Conservation (phyloP, 1,140 invertebrate genomes). For the Drosophila neocordata region DNA sequence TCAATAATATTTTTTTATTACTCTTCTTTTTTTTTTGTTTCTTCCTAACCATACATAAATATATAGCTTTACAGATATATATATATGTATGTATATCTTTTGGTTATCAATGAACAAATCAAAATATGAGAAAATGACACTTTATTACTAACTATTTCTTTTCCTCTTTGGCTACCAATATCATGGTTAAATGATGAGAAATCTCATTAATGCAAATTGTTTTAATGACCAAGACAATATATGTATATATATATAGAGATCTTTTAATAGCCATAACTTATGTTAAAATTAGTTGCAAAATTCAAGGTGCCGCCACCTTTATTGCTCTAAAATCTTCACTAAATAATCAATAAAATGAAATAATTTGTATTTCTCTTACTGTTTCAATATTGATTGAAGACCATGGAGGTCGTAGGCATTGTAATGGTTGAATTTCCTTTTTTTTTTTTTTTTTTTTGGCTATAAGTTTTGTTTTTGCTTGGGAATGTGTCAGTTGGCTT, state of each 20-base stretch:
- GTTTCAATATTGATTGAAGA: constrained; percentile 18
- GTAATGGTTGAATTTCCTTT: too few species aligned
- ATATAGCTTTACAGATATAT: neutral
- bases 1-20: constrained; percentile 49
- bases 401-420: constrained; percentile 38
- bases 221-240: constrained; percentile 14
- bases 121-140: constrained; percentile 7
- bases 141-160: neutral
- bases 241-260: constrained; percentile 26
- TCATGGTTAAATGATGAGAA: constrained; percentile 26
- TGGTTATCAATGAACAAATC: neutral
- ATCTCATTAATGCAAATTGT: constrained; percentile 51
- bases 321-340: constrained; percentile 63
- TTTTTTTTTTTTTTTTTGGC: too few species aligned
- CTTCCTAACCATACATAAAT: neutral
- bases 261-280: constrained; percentile 60
- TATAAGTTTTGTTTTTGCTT: neutral
- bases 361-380: constrained; percentile 28
- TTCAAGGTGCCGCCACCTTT: neutral
- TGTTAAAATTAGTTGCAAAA: constrained; percentile 47
- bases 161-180: constrained; percentile 20
- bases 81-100: neutral
- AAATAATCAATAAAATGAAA: constrained; percentile 33
- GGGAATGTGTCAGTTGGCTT: neutral
- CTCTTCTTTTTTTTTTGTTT: constrained; percentile 19